Evolutionary conservation across 64 coral and sea anemone species (phyloP), one percentile per base, ranked within the genome.

Genomic region (Actinia equina): DNA sequence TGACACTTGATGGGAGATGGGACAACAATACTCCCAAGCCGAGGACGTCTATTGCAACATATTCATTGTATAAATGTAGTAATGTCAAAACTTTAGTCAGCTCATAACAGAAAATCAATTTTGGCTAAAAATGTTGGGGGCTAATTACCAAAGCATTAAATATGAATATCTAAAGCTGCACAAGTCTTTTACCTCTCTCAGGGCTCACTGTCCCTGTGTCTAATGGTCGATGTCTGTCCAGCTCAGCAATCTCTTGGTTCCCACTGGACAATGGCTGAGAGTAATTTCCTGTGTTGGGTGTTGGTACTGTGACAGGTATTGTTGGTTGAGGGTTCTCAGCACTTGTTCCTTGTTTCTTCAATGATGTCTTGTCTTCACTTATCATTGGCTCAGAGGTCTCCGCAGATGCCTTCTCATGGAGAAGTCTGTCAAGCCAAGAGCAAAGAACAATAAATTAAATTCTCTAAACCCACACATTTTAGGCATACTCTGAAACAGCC

Each of bases 151-250:
- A 37, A 37, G 30, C 30, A 37, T 37, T 37, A 37, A 37, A 37
- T 37, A 37, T 37, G 30, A 37, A 37, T 37, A 37, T 37, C 30
- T 37, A 37, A 37, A 37, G 0, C 30, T 37, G 30, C 30, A 37
- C 30, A 37, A 0, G 30, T 37, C 30, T 49, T 23, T 37, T 52
- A 81, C 78, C 78, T 83, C 77, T 87, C 23, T 92, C 77, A 77
- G 90, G 20, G 52, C 59, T 87, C 15, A 85, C 83, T 25, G 83
- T 85, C n/a, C 55, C 55, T 18, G 83, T 18, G n/a, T 85, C n/a
- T 43, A 85, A 43, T 60, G 49, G 83, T 58, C 83, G 30, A 23
- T 81, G 78, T 49, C 78, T 81, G 41, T 81, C 78, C 15, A 49
- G 43, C 52, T 81, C 49, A n/a, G 44, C 42, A 52, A 81, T 51